A percentile compares a stretch with the other conserved stretches of the same genome.
These are phyloP conservation scores for Cremastinae sp. DNA, from an alignment of 2,888 invertebrate genomes.

Conservation along the genomic window DNA sequence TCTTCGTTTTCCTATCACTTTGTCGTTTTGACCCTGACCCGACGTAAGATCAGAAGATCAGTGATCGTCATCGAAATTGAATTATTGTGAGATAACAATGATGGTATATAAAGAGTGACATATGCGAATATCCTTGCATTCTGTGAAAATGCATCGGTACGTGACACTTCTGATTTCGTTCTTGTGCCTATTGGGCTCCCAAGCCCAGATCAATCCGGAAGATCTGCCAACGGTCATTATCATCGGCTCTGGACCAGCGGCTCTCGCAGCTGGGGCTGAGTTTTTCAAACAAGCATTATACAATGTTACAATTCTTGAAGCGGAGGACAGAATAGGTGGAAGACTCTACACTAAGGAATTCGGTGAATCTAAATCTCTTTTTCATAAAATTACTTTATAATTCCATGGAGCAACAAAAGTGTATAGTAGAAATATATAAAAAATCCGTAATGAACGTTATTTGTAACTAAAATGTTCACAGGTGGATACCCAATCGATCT, in stretches of 20 bases:
- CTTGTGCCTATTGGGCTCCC: conserved; percentile 21
- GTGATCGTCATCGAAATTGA: no score
- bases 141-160: conserved; percentile 23
- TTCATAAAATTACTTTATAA: neutral
- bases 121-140: neutral
- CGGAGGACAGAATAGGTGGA: conserved; percentile 70
- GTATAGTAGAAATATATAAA: neutral
- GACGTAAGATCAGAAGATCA: no score
- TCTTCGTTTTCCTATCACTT: no score
- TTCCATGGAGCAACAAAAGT: neutral
- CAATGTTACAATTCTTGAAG: conserved; percentile 81
- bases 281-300: conserved; percentile 79
- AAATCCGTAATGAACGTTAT: no score
- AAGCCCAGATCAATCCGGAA: conserved; percentile 19
- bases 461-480: conserved; percentile 51
- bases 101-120: conserved; percentile 23
- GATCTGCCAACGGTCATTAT: conserved; percentile 78
- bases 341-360: conserved; percentile 67
- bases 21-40: no score
- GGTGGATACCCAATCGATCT: conserved; percentile 69
- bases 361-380: conserved; percentile 70
- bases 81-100: no score
- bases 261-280: conserved; percentile 81
- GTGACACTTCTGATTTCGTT: conserved; percentile 9
- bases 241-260: conserved; percentile 82